phyloP scores from a whole-genome alignment of 2,888 invertebrate species.

The Drosophila paranaensis region DNA sequence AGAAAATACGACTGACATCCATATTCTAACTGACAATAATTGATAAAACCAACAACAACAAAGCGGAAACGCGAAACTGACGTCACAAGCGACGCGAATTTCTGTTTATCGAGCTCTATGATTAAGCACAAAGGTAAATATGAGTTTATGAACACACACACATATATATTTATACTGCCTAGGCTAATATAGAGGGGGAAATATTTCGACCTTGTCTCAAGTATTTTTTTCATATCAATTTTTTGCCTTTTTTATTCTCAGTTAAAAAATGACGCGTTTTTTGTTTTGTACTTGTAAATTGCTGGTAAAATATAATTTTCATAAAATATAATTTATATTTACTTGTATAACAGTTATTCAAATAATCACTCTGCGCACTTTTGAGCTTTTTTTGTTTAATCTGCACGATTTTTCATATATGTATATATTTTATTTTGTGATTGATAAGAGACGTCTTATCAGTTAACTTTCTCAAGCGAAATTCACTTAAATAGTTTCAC shows the following conservation, averaged over 20 bases:
- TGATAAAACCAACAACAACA: slow-evolving; percentile 53
- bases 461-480: slow-evolving; percentile 10
- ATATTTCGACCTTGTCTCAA: slow-evolving; percentile 17
- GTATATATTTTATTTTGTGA: not conserved
- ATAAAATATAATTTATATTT: slow-evolving; percentile 58
- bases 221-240: slow-evolving; percentile 25
- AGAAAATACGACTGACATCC: slow-evolving; percentile 35
- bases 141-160: not conserved
- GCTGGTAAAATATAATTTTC: slow-evolving; percentile 30
- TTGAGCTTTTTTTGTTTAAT: slow-evolving; percentile 13
- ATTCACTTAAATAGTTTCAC: slow-evolving; percentile 29
- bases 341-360: slow-evolving; percentile 41
- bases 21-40: slow-evolving; percentile 45
- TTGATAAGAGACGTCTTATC: slow-evolving; percentile 50
- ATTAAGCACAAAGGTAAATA: slow-evolving; percentile 45
- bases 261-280: slow-evolving; percentile 27
- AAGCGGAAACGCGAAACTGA: slow-evolving; percentile 53
- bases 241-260: slow-evolving; percentile 6
- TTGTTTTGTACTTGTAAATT: slow-evolving; percentile 78
- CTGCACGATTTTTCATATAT: slow-evolving; percentile 13
- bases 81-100: slow-evolving; percentile 56
- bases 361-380: slow-evolving; percentile 27
- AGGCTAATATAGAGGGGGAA: slow-evolving; percentile 1
- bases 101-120: slow-evolving; percentile 42
- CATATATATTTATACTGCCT: not conserved